A percentile compares a stretch with the other conserved stretches of the same genome.
These are phyloP conservation scores for Coelopa pilipes DNA, from an alignment of 2,888 invertebrate species.

Conservation along the genomic window DNA sequence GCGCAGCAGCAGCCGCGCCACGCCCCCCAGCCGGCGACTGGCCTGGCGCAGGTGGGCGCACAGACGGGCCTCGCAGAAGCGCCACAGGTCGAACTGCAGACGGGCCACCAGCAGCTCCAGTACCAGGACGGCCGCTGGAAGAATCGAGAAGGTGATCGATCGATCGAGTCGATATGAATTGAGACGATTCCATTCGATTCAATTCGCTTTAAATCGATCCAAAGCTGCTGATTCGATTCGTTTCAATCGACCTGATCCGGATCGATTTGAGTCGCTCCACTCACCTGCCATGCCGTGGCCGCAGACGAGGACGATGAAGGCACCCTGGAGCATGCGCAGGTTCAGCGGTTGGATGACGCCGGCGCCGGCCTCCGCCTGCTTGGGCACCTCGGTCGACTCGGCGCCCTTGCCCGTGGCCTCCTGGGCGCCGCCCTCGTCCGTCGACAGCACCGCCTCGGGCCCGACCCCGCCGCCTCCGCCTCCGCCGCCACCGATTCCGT, in stretches of 20 bases:
- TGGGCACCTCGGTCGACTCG: slow-evolving; percentile 40
- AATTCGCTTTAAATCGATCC: no score
- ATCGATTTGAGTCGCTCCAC: slow-evolving; percentile 5
- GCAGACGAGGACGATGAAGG: slow-evolving; percentile 76
- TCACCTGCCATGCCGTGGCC: slow-evolving; percentile 72
- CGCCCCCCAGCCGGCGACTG: neutral
- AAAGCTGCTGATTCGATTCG: no score
- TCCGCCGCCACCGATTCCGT: neutral
- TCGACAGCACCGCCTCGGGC: slow-evolving; percentile 48
- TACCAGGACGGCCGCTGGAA: slow-evolving; percentile 29
- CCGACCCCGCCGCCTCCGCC: slow-evolving; percentile 44
- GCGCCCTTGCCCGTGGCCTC: slow-evolving; percentile 43
- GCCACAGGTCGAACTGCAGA: slow-evolving; percentile 43
- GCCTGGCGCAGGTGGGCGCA: neutral
- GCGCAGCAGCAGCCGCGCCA: neutral
- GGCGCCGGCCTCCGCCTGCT: slow-evolving; percentile 41
- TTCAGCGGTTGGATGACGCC: slow-evolving; percentile 73
- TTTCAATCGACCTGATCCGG: no score
- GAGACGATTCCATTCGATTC: neutral
- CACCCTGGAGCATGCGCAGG: slow-evolving; percentile 78
- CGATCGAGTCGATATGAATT: neutral
- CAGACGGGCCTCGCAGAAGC: slow-evolving; percentile 44
- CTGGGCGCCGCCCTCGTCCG: slow-evolving; percentile 37
- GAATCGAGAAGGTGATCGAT: neutral
- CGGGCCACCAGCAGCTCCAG: slow-evolving; percentile 52